A percentile compares a stretch with the other conserved stretches of the same genome.
Conservation (phyloP, 1,140 invertebrate genomes). For the Drosophila saltans region DNA sequence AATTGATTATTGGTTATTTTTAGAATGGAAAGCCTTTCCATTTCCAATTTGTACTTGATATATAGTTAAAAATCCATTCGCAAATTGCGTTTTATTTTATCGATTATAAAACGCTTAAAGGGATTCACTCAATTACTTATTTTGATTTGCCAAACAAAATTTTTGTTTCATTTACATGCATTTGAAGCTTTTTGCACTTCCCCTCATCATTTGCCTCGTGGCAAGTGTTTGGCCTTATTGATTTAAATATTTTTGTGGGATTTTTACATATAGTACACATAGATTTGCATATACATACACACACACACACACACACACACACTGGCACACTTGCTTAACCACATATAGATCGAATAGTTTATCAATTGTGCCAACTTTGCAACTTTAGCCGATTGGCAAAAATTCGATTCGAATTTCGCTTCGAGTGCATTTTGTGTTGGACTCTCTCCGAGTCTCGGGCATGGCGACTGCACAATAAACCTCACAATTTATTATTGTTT, state of each 20-base stretch:
- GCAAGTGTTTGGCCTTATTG: constrained; percentile 12
- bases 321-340: background rate
- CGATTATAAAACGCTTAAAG: background rate
- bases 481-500: constrained; percentile 55
- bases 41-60: no score
- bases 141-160: background rate
- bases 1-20: no score
- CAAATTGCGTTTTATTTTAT: background rate
- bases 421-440: constrained; percentile 39
- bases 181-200: background rate
- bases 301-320: background rate
- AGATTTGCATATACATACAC: background rate
- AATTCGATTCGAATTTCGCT: constrained; percentile 33
- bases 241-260: constrained; percentile 7
- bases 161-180: constrained; percentile 12
- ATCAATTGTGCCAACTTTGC: constrained; percentile 20
- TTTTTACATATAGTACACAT: background rate
- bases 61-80: background rate
- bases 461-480: constrained; percentile 36
- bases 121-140: background rate
- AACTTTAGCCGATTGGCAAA: constrained; percentile 24
- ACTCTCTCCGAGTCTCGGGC: constrained; percentile 10
- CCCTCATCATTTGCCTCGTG: background rate
- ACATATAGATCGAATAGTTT: constrained; percentile 25
- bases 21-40: no score